These are phyloP conservation scores for Diglossa cyanea DNA, from an alignment of 2,797 vertebrate genomes.

Conservation along the genomic window DNA sequence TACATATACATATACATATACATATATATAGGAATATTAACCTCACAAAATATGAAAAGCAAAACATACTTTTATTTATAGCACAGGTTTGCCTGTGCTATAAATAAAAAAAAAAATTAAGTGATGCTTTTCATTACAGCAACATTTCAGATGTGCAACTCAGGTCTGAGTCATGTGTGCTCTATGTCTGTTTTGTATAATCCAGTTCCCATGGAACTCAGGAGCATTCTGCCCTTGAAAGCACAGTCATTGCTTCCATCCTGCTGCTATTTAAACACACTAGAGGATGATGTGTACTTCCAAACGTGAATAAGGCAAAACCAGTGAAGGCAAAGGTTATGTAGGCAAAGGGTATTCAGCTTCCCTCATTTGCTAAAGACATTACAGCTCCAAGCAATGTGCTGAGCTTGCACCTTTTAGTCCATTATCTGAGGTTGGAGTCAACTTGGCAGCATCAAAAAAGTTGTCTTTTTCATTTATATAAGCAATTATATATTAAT, in stretches of 20 bases:
- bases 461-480: neutral
- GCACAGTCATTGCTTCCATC: conserved; percentile 5
- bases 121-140: neutral
- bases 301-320: conserved; percentile 24
- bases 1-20: neutral
- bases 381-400: neutral
- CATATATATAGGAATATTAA: neutral
- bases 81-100: neutral
- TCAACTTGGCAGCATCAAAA: neutral
- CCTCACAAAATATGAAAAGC: neutral
- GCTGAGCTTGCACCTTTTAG: neutral
- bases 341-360: neutral
- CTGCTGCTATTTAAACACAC: conserved; percentile 37
- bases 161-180: neutral
- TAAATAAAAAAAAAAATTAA: neutral
- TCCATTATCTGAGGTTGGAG: neutral
- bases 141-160: neutral
- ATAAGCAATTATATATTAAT: neutral
- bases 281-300: neutral
- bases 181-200: neutral
- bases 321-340: conserved; percentile 14
- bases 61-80: neutral
- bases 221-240: conserved; percentile 16
- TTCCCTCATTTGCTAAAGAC: conserved; percentile 5
- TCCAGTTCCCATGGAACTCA: neutral